These are phyloP conservation scores for Ptychobarbus kaznakovi DNA, from an alignment of 2,797 vertebrate species.

Conservation along the genomic window DNA sequence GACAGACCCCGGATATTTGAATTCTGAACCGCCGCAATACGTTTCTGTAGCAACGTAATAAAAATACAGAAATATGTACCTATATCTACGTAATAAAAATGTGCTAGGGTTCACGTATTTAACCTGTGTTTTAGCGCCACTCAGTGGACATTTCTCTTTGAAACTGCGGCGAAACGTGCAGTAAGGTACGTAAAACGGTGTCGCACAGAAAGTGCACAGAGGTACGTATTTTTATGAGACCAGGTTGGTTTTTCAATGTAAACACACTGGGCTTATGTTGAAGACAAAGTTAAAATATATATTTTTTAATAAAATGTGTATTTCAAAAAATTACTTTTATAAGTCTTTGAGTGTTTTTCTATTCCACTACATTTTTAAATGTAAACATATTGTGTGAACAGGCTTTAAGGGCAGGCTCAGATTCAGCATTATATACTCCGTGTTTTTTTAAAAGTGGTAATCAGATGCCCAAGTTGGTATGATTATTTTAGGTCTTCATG, in stretches of 20 bases:
- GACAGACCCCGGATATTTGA: no score
- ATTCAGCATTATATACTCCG: neutral
- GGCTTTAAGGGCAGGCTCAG: neutral
- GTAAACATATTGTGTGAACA: neutral
- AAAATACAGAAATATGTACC: no score
- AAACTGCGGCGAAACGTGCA: no score
- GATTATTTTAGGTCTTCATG: neutral
- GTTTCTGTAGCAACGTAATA: no score
- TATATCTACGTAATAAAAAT: no score
- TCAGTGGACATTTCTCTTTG: no score
- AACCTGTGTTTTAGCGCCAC: no score
- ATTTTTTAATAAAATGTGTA: neutral
- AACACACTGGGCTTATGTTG: neutral
- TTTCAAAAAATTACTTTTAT: neutral
- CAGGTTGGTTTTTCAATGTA: neutral
- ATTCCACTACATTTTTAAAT: neutral
- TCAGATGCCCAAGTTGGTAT: neutral
- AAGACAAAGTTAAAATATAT: neutral
- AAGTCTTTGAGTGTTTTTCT: neutral
- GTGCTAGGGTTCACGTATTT: no score
- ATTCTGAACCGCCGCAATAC: no score
- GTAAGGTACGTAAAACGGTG: no score
- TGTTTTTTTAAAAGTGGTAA: neutral
- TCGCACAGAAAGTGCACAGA: no score
- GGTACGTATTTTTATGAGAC: no score